Conservation (phyloP, 2,113 vertebrate species). For the Neodon shergylaensis region DNA sequence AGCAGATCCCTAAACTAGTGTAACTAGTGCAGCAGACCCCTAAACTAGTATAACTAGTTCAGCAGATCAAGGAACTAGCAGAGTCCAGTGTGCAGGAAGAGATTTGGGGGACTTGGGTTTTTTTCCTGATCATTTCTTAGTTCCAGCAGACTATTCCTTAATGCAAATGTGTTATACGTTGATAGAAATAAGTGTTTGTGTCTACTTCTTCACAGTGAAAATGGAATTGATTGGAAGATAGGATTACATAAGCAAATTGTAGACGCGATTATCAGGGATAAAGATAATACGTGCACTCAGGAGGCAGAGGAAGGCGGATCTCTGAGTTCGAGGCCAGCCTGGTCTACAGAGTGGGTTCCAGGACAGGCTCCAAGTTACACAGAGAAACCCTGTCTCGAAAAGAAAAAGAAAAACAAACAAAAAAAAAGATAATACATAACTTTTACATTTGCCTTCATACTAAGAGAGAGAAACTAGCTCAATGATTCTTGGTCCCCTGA, state of each 20-base stretch:
- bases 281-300: background rate
- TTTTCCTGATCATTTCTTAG: constrained; percentile 45
- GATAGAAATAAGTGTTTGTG: background rate
- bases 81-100: constrained; percentile 52
- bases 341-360: too few relatives aligned
- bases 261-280: background rate
- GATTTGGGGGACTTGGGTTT: constrained; percentile 49
- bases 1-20: too few relatives aligned
- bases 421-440: background rate
- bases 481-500: background rate
- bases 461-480: background rate
- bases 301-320: too few relatives aligned
- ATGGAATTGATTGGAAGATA: background rate
- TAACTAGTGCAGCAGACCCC: too few relatives aligned
- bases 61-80: constrained; percentile 58
- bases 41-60: background rate
- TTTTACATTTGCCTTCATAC: background rate
- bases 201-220: constrained; percentile 29
- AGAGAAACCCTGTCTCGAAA: too few relatives aligned
- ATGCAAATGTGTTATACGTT: background rate
- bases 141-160: constrained; percentile 38
- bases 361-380: too few relatives aligned
- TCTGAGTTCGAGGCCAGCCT: too few relatives aligned
- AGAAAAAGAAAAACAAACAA: too few relatives aligned
- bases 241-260: background rate